phyloP scores from a whole-genome alignment of 2,113 vertebrate genomes.

The Semnornis frantzii region DNA sequence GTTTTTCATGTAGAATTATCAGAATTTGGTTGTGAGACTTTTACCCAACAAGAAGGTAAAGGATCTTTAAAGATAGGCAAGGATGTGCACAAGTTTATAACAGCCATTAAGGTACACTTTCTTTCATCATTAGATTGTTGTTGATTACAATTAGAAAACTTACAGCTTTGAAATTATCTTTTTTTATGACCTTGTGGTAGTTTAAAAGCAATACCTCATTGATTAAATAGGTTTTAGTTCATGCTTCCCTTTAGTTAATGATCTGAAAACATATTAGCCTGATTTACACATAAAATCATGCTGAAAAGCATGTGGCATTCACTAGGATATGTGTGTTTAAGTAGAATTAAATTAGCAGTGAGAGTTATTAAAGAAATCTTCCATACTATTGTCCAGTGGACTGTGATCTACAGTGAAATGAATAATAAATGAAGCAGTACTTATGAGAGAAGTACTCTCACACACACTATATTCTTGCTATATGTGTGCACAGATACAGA shows the following conservation, averaged over 20 bases:
- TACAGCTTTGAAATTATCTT: conserved; percentile 86
- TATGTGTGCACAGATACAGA: background rate
- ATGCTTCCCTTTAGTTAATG: conserved; percentile 90
- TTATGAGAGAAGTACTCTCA: conserved; percentile 23
- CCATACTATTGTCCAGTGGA: conserved; percentile 77
- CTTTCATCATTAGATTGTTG: conserved; percentile 83
- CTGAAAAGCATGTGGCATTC: conserved; percentile 84
- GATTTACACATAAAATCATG: conserved; percentile 90
- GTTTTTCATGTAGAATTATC: background rate
- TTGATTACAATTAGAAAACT: conserved; percentile 91
- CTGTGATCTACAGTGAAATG: conserved; percentile 77
- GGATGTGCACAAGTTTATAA: conserved; percentile 68
- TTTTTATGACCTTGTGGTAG: conserved; percentile 89
- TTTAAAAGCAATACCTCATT: conserved; percentile 90
- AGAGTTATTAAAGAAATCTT: conserved; percentile 87
- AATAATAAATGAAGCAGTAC: conserved; percentile 78
- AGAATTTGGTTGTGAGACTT: background rate
- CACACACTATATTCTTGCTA: background rate
- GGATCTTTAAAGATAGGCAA: conserved; percentile 44
- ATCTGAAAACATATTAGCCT: conserved; percentile 89
- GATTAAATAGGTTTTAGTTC: conserved; percentile 90
- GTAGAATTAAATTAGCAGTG: conserved; percentile 88
- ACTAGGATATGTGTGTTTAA: conserved; percentile 85
- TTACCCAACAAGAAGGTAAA: background rate
- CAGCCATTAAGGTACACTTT: conserved; percentile 61